Evolutionary conservation across 2,888 invertebrate genomes (phyloP).

Genomic region (Drosophila hamatofila): DNA sequence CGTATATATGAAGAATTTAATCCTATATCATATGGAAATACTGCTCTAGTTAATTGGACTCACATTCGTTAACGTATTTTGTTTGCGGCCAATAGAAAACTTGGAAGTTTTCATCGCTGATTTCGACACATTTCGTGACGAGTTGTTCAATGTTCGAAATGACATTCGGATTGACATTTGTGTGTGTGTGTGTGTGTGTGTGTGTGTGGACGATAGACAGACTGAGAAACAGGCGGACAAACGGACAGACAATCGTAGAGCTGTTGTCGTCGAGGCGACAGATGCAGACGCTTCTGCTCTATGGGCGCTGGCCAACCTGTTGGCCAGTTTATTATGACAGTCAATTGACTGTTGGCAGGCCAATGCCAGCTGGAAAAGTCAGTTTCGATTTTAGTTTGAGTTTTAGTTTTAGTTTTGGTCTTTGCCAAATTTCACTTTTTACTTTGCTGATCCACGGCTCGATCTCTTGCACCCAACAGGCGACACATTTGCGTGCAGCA

Average conservation of each 20-base stretch:
- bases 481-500: constrained; percentile 87
- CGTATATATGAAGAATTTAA: not conserved
- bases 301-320: constrained; percentile 66
- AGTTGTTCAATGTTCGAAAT: constrained; percentile 29
- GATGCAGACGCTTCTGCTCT: constrained; percentile 33
- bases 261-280: constrained; percentile 20
- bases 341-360: constrained; percentile 49
- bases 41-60: not conserved
- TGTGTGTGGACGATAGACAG: not conserved
- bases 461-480: constrained; percentile 72
- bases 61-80: not conserved
- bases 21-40: not conserved
- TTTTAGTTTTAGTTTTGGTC: not conserved
- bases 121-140: constrained; percentile 45
- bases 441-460: constrained; percentile 22
- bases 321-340: constrained; percentile 72
- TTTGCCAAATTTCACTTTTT: constrained; percentile 15
- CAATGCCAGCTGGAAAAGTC: constrained; percentile 64
- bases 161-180: constrained; percentile 37
- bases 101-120: constrained; percentile 40
- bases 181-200: constrained; percentile 40
- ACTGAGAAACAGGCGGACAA: not conserved
- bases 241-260: constrained; percentile 47
- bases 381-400: constrained; percentile 49
- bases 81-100: not conserved